Conservation (phyloP, 2,797 vertebrate genomes). For the Phrynocephalus vlangalii region DNA sequence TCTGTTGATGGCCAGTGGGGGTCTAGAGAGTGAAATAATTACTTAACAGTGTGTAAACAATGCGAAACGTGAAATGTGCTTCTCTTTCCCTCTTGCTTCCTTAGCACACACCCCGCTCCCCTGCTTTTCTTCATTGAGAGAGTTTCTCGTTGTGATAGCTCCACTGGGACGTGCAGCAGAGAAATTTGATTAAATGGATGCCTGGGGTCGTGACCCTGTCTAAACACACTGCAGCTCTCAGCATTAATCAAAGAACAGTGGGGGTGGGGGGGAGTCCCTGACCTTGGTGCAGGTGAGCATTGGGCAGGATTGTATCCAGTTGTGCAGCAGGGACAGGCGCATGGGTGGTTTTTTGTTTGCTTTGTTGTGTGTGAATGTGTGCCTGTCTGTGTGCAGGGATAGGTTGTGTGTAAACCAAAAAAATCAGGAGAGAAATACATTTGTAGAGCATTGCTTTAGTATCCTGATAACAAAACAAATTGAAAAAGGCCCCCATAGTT, state of each 20-base stretch:
- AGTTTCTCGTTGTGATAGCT: constrained; percentile 81
- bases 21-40: constrained; percentile 84
- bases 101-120: constrained; percentile 29
- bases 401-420: too few relatives aligned
- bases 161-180: constrained; percentile 85
- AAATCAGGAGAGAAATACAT: too few relatives aligned
- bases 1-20: constrained; percentile 79
- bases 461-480: too few relatives aligned
- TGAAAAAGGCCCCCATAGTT: too few relatives aligned
- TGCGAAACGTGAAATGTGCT: constrained; percentile 78
- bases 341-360: constrained; percentile 35
- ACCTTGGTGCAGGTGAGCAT: constrained; percentile 78
- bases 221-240: constrained; percentile 86
- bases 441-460: too few relatives aligned
- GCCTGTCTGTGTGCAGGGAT: constrained; percentile 48
- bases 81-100: constrained; percentile 58
- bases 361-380: constrained; percentile 48
- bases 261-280: constrained; percentile 63
- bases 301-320: constrained; percentile 72
- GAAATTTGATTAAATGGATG: constrained; percentile 92
- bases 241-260: constrained; percentile 87
- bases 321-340: constrained; percentile 36
- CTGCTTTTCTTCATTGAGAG: constrained; percentile 77
- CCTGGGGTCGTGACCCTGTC: constrained; percentile 85
- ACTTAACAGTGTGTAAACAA: constrained; percentile 87